These are phyloP conservation scores for Micromussa lordhowensis DNA, from an alignment of 92 coral and sea anemone genomes.

Conservation along the genomic window DNA sequence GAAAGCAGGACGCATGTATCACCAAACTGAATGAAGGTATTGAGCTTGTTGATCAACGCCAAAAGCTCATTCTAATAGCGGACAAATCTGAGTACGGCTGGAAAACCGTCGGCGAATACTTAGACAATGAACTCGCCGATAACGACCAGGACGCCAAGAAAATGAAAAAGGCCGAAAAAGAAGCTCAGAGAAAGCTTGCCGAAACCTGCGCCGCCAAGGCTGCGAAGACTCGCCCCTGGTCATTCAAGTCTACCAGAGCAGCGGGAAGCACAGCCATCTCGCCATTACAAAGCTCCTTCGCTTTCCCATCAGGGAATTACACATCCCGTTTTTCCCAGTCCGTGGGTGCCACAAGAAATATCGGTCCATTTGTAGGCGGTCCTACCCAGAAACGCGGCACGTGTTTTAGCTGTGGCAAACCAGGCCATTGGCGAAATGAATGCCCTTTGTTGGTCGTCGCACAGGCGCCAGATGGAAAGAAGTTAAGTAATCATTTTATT, in stretches of 20 bases:
- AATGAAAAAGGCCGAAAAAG: slow-evolving; percentile 62
- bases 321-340: background rate
- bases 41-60: slow-evolving; percentile 39
- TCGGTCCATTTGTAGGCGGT: background rate
- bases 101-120: slow-evolving; percentile 55
- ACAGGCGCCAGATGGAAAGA: background rate
- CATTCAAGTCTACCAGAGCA: background rate
- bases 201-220: slow-evolving; percentile 27
- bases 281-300: background rate
- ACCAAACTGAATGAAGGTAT: slow-evolving; percentile 61
- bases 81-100: slow-evolving; percentile 29
- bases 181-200: slow-evolving; percentile 49
- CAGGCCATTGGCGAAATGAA: slow-evolving; percentile 62
- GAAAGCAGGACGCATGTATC: slow-evolving; percentile 56
- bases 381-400: slow-evolving; percentile 7
- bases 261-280: background rate
- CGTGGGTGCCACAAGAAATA: background rate
- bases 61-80: slow-evolving; percentile 34
- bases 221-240: slow-evolving; percentile 10
- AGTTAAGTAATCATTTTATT: background rate
- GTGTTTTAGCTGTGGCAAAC: slow-evolving; percentile 58
- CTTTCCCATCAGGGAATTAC: background rate
- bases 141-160: slow-evolving; percentile 52
- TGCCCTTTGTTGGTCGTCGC: slow-evolving; percentile 31
- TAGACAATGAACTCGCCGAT: slow-evolving; percentile 52